phyloP scores from a whole-genome alignment of 2,888 invertebrate species.

The Sympetrum striolatum region DNA sequence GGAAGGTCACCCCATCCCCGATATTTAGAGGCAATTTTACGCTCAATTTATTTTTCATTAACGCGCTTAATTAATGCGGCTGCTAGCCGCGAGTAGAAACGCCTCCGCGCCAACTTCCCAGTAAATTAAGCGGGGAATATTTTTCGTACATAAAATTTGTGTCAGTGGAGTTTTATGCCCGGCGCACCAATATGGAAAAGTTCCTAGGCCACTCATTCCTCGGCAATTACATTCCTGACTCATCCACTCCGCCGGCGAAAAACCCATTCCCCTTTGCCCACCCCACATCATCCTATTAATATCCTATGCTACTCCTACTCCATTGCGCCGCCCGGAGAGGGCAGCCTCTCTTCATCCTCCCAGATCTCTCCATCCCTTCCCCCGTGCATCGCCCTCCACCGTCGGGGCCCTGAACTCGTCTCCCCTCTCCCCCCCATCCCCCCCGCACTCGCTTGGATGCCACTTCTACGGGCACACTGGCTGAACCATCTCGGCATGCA shows the following conservation, averaged over 20 bases:
- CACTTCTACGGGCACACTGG: neutral
- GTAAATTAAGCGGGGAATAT: neutral
- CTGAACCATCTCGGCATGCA: neutral
- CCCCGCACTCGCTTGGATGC: neutral
- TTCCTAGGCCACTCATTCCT: neutral
- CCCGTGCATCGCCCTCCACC: constrained; percentile 31
- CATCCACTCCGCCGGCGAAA: neutral
- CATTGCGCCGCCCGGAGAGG: neutral
- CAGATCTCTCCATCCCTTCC: neutral
- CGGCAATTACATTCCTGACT: neutral
- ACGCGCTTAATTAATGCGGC: neutral
- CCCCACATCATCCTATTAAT: neutral
- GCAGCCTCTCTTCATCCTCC: neutral
- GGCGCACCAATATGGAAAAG: neutral
- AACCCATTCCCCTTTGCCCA: neutral
- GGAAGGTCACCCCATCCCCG: neutral
- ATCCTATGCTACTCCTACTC: neutral
- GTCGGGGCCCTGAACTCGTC: constrained; percentile 31
- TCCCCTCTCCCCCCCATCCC: neutral
- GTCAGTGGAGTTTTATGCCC: neutral
- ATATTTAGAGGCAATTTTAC: neutral
- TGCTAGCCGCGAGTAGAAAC: neutral
- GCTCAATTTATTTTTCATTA: neutral
- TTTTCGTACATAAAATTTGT: neutral
- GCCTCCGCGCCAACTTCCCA: neutral